Evolutionary conservation across 2,888 invertebrate species (phyloP).

Genomic region (Drosophila paranaensis): DNA sequence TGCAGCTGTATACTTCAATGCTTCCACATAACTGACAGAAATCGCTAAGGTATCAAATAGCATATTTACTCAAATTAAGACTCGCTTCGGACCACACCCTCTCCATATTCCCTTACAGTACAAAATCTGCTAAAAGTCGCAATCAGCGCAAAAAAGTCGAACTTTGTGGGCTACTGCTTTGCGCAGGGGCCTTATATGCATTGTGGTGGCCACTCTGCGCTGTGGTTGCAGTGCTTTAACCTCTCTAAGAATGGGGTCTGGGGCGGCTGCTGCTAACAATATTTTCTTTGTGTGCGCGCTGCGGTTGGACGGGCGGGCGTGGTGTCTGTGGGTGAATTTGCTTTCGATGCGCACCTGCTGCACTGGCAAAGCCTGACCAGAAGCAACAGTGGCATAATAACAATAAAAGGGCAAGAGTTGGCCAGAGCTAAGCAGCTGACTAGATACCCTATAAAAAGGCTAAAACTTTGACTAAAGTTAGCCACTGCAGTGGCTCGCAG

Average conservation of each 20-base stretch:
- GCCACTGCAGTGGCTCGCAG: too few relatives aligned
- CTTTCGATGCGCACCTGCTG: conserved; percentile 24
- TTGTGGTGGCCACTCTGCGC: not conserved
- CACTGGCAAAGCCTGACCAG: conserved; percentile 28
- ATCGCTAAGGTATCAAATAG: too few relatives aligned
- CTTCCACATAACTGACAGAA: too few relatives aligned
- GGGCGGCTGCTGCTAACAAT: conserved; percentile 18
- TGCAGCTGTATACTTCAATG: too few relatives aligned
- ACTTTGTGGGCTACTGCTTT: not conserved
- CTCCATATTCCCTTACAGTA: not conserved
- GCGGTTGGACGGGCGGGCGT: not conserved
- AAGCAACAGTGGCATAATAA: conserved; percentile 20
- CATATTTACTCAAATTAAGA: too few relatives aligned
- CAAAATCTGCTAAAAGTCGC: not conserved
- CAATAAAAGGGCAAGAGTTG: not conserved
- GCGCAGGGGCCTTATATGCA: not conserved
- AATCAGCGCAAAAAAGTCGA: not conserved
- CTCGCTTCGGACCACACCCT: too few relatives aligned
- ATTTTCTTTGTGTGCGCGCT: conserved; percentile 13
- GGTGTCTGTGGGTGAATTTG: conserved; percentile 9
- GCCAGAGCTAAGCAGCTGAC: rapidly evolving
- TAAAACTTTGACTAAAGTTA: not conserved
- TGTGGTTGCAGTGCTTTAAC: conserved; percentile 25
- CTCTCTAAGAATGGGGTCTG: conserved; percentile 24
- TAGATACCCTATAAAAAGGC: conserved; percentile 7